A percentile compares a stretch with the other conserved stretches of the same genome.
These are phyloP conservation scores for Cromileptes altivelis DNA, from an alignment of 2,113 vertebrate species.

Conservation along the genomic window DNA sequence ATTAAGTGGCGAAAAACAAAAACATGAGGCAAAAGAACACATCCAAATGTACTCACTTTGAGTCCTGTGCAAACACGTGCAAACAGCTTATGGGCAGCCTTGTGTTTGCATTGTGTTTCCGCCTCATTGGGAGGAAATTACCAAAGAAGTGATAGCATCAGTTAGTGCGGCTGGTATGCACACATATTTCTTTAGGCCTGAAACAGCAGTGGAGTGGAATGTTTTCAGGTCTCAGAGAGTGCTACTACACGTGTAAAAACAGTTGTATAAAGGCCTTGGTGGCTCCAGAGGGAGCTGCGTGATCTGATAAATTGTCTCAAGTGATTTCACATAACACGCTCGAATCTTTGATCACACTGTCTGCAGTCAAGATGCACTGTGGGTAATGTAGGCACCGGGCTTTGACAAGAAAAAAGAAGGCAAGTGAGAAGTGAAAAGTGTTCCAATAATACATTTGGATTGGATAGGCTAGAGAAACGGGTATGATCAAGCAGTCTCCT, in stretches of 20 bases:
- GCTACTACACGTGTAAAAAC: background rate
- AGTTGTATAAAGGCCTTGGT: background rate
- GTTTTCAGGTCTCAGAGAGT: background rate
- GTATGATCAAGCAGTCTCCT: too few species aligned
- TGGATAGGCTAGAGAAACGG: too few species aligned
- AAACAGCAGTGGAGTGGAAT: background rate
- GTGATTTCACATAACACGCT: background rate
- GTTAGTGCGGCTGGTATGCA: conserved; percentile 7
- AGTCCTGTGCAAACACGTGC: background rate
- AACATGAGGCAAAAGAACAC: background rate
- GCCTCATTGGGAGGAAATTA: conserved; percentile 54
- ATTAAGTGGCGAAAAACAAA: too few species aligned
- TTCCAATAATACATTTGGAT: too few species aligned
- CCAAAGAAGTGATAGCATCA: conserved; percentile 40
- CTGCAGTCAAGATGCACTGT: too few species aligned
- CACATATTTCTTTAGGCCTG: conserved; percentile 14
- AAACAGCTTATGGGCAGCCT: background rate
- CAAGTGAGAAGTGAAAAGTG: too few species aligned
- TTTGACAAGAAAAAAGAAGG: too few species aligned
- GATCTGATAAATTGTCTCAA: background rate
- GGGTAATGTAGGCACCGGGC: too few species aligned
- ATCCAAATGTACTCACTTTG: background rate
- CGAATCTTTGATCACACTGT: too few species aligned
- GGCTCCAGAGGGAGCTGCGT: background rate
- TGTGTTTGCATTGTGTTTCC: conserved; percentile 31